phyloP scores from a whole-genome alignment of 2,113 vertebrate species.

The Limanda limanda region DNA sequence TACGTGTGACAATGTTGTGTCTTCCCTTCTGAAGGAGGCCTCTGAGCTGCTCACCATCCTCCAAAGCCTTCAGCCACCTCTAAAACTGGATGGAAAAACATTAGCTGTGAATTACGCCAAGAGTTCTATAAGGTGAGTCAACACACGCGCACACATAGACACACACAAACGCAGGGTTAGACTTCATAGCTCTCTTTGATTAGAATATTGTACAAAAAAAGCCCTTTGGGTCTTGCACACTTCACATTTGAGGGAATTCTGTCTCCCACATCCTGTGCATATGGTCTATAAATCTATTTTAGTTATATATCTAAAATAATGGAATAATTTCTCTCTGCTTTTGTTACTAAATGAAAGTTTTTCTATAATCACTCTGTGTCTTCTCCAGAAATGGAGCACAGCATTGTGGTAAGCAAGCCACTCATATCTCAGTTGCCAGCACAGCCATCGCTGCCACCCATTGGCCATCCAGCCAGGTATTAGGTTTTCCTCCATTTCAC shows the following conservation, averaged over 20 bases:
- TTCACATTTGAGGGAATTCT: too few species aligned
- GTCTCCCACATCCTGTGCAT: too few species aligned
- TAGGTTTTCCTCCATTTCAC: too few species aligned
- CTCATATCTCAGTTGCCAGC: constrained; percentile 93
- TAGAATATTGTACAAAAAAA: too few species aligned
- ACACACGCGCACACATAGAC: too few species aligned
- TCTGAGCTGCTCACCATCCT: constrained; percentile 96
- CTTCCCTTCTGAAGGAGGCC: constrained; percentile 85
- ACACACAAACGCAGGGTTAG: too few species aligned
- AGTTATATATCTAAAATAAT: neutral
- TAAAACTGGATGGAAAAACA: constrained; percentile 98
- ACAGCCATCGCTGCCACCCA: constrained; percentile 98
- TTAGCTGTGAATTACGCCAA: constrained; percentile 98
- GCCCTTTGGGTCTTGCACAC: too few species aligned
- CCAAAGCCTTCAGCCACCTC: constrained; percentile 93
- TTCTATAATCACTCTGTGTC: neutral
- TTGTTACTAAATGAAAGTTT: neutral
- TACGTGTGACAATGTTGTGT: neutral
- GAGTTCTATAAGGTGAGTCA: constrained; percentile 95
- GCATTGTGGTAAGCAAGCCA: constrained; percentile 90
- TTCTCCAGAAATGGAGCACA: constrained; percentile 87
- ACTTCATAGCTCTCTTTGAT: constrained; percentile 83
- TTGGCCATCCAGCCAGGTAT: constrained; percentile 98
- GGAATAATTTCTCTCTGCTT: neutral
- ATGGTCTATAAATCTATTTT: too few species aligned